phyloP scores from a whole-genome alignment of 2,888 invertebrate genomes.

The Apodemia zela region DNA sequence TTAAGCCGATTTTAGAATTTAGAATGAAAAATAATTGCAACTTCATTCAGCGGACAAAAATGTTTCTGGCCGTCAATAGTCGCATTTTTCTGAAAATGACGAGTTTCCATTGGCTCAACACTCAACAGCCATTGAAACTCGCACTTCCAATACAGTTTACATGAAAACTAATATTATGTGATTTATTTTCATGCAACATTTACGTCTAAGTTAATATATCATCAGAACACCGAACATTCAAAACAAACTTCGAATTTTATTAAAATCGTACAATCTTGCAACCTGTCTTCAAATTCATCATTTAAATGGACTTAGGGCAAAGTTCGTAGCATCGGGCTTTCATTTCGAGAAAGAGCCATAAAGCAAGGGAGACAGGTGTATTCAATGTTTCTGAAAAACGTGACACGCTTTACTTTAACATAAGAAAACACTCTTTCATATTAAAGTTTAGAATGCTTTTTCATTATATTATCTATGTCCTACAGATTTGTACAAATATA shows the following conservation, averaged over 20 bases:
- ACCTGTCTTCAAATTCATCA: conserved; percentile 29
- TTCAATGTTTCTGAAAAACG: conserved; percentile 30
- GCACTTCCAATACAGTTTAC: no score
- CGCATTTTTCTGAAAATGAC: no score
- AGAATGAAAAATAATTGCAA: no score
- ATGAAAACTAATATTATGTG: no score
- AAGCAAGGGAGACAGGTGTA: conserved; percentile 35
- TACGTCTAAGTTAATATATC: neutral
- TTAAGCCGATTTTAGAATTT: no score
- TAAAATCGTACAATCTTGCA: conserved; percentile 11
- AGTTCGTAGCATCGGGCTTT: conserved; percentile 30
- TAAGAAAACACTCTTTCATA: neutral
- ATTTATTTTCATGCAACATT: no score
- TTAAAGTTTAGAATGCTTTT: conserved; percentile 5
- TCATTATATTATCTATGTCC: neutral
- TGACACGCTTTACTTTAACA: conserved; percentile 24
- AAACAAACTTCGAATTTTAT: conserved; percentile 21
- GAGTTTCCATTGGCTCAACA: no score
- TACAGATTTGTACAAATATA: no score
- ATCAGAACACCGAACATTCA: neutral
- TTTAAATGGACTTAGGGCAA: conserved; percentile 29
- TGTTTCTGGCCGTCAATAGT: no score
- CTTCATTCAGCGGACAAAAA: no score
- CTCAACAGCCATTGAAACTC: no score
- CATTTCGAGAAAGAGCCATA: conserved; percentile 35